A percentile compares a stretch with the other conserved stretches of the same genome.
Evolutionary conservation across 2,888 invertebrate species (phyloP).

Genomic region (Brachyptera risi): DNA sequence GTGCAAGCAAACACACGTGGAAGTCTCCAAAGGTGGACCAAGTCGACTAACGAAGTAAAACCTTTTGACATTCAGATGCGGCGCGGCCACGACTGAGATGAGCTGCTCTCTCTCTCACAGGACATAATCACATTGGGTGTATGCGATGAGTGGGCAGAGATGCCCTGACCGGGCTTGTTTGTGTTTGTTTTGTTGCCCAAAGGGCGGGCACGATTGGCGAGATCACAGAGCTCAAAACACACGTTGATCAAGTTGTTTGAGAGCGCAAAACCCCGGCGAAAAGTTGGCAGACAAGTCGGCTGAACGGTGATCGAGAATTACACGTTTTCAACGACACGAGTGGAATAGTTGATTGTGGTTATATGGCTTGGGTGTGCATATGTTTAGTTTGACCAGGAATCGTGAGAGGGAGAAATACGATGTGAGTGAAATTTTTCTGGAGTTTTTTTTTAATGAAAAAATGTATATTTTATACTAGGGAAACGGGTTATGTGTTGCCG

Average conservation of each 20-base stretch:
- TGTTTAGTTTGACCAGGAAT: too few relatives aligned
- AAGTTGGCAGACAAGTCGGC: too few relatives aligned
- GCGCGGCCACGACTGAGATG: not conserved
- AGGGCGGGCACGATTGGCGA: not conserved
- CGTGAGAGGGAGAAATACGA: too few relatives aligned
- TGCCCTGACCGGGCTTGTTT: conserved; percentile 1
- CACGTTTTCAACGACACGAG: conserved; percentile 2
- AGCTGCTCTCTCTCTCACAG: conserved; percentile 4
- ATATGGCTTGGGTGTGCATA: conserved; percentile 6
- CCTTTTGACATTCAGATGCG: conserved; percentile 28
- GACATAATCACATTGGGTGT: conserved; percentile 22
- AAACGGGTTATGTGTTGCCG: too few relatives aligned
- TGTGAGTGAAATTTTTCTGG: too few relatives aligned
- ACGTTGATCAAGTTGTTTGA: not conserved
- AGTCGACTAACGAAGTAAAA: conserved; percentile 22
- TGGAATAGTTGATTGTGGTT: conserved; percentile 6
- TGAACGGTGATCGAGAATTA: too few relatives aligned
- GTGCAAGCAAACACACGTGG: not conserved
- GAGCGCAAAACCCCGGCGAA: not conserved
- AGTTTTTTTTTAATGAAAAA: too few relatives aligned
- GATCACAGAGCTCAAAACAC: conserved; percentile 14
- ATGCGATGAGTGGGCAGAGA: too few relatives aligned
- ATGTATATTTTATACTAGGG: too few relatives aligned
- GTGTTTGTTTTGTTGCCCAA: conserved; percentile 21
- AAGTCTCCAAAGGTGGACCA: not conserved